Evolutionary conservation across 2,113 vertebrate genomes (phyloP), one percentile per base, ranked within the genome.

Genomic region (Typhlomys cinereus): DNA sequence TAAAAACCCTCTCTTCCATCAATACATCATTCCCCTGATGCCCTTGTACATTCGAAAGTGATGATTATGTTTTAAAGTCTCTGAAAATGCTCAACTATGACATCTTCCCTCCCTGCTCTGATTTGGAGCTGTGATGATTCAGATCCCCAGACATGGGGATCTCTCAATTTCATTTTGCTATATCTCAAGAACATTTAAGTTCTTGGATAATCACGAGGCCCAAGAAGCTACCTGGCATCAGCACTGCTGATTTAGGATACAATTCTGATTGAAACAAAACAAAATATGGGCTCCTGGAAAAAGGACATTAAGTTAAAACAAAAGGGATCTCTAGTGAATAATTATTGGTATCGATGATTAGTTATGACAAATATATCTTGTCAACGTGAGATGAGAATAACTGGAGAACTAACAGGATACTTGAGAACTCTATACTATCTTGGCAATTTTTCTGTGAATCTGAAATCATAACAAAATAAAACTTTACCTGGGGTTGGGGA

Each of bases 61-160:
- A 76, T 39, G 13, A 50, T 82, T 83, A 82, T 23, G 4, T 71
- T 92, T 67, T 20, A 67, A 92, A 80, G 74, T 91, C 85, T 90
- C 71, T 89, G 83, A 91, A 90, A 92, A 73, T 67, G 69, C 61
- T 96, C 41, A 88, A 81, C 67, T 74, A 64, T 36, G 21, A 5
- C 54, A 70, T 39, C 23, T 69, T 82, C 78, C 67, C 73, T 59
- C 85, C 27, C 34, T 21, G 34, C n/a, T 39, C 48, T 54, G 57
- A 59, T n/a, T 41, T 91, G 12, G 84, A 46, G 62, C 84, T 41
- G 54, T 23, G 7, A 73, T 54, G 17, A 74, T 70, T 5, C 62
- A 83, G 59, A 17, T 57, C 36, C 20, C 54, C 23, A n/a, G 61
- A 13, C 34, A 79, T 64, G 69, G 61, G 21, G 73, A 31, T 25